Conservation (phyloP, 2,888 invertebrate species). For the Chirona hameri region DNA sequence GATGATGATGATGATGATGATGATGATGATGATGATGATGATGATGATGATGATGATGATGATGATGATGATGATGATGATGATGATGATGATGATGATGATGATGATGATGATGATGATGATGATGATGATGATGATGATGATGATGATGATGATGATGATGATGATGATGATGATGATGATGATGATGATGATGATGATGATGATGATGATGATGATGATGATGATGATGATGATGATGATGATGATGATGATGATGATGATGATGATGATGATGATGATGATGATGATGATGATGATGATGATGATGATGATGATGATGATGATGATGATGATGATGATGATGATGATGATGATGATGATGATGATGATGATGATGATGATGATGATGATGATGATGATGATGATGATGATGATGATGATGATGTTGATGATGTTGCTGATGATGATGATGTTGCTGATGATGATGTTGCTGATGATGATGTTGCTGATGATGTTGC, state of each 20-base stretch:
- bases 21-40: constrained; percentile 22
- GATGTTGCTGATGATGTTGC: too few species aligned
- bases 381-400: constrained; percentile 22
- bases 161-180: constrained; percentile 22
- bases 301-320: constrained; percentile 22
- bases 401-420: constrained; percentile 22
- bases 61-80: constrained; percentile 22
- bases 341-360: constrained; percentile 22
- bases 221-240: constrained; percentile 22
- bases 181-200: constrained; percentile 22
- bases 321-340: constrained; percentile 22
- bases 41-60: constrained; percentile 22
- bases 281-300: constrained; percentile 22
- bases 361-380: constrained; percentile 22
- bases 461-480: too few species aligned
- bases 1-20: constrained; percentile 22
- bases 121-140: constrained; percentile 22
- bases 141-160: constrained; percentile 22
- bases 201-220: constrained; percentile 22
- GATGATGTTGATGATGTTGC: too few species aligned
- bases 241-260: constrained; percentile 22
- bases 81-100: constrained; percentile 22
- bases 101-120: constrained; percentile 22
- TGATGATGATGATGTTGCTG: too few species aligned
- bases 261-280: constrained; percentile 22